phyloP scores from a whole-genome alignment of 2,888 invertebrate genomes.

The Rutpela maculata region DNA sequence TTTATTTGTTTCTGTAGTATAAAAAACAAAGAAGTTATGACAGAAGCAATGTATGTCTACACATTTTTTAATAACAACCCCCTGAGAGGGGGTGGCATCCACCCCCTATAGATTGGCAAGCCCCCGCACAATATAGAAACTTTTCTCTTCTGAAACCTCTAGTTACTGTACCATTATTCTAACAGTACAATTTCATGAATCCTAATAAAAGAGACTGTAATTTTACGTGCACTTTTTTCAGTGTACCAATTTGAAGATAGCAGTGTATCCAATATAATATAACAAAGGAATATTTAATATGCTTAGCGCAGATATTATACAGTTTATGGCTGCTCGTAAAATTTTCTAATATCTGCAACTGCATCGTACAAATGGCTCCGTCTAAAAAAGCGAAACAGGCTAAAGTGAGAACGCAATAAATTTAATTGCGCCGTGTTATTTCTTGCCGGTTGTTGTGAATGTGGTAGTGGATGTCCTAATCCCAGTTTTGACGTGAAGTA shows the following conservation, averaged over 20 bases:
- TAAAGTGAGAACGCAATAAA: slow-evolving; percentile 39
- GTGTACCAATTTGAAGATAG: background rate
- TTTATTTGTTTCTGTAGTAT: too few relatives aligned
- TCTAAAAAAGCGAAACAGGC: background rate
- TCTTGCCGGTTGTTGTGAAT: slow-evolving; percentile 36
- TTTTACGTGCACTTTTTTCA: too few relatives aligned
- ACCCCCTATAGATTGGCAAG: too few relatives aligned
- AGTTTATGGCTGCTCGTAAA: slow-evolving; percentile 10
- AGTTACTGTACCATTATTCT: too few relatives aligned
- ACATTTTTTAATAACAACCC: too few relatives aligned
- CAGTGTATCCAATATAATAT: background rate
- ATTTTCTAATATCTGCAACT: slow-evolving; percentile 9
- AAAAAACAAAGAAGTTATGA: too few relatives aligned
- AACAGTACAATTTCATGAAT: too few relatives aligned
- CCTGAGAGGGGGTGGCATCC: too few relatives aligned
- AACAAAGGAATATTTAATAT: background rate
- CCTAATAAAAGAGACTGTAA: too few relatives aligned
- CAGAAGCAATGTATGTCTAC: too few relatives aligned
- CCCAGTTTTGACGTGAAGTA: slow-evolving; percentile 54
- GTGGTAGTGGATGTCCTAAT: slow-evolving; percentile 46
- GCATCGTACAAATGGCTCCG: background rate
- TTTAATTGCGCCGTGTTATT: slow-evolving; percentile 47
- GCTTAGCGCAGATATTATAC: background rate
- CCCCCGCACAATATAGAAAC: too few relatives aligned
- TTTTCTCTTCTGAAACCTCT: too few relatives aligned